Conservation (phyloP, 1,140 invertebrate species). For the Drosophila virilis region DNA sequence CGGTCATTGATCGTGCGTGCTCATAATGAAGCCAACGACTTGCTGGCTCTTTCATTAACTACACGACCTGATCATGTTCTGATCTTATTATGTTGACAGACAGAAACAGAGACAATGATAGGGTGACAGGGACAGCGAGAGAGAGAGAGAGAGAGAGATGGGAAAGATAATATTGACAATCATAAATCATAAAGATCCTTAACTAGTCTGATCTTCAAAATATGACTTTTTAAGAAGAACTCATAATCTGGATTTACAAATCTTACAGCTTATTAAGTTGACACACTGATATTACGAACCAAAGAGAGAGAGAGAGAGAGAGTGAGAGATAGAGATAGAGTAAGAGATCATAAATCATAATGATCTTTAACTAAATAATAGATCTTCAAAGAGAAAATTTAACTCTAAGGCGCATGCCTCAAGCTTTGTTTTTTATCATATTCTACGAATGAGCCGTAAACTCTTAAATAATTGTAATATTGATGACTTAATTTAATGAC, state of each 20-base stretch:
- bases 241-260: background rate
- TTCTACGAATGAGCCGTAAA: background rate
- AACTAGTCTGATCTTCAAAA: background rate
- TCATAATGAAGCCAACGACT: conserved; percentile 78
- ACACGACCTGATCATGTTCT: background rate
- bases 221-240: background rate
- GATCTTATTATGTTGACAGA: conserved; percentile 25
- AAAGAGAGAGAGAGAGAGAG: background rate
- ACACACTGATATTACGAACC: background rate
- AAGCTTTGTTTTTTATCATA: background rate
- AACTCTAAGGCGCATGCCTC: background rate
- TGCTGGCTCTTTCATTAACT: conserved; percentile 51
- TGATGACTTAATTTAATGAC: conserved; percentile 1
- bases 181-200: conserved; percentile 2
- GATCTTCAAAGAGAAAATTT: background rate
- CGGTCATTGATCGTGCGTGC: conserved; percentile 73
- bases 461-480: background rate
- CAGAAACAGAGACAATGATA: background rate
- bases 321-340: background rate
- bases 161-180: background rate
- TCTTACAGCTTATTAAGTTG: background rate
- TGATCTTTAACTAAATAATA: no score
- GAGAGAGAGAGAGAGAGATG: background rate
- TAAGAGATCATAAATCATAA: background rate
- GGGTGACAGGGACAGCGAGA: background rate